These are phyloP conservation scores for Paraescarpia echinospica DNA, from an alignment of 1,140 invertebrate genomes.

Conservation along the genomic window DNA sequence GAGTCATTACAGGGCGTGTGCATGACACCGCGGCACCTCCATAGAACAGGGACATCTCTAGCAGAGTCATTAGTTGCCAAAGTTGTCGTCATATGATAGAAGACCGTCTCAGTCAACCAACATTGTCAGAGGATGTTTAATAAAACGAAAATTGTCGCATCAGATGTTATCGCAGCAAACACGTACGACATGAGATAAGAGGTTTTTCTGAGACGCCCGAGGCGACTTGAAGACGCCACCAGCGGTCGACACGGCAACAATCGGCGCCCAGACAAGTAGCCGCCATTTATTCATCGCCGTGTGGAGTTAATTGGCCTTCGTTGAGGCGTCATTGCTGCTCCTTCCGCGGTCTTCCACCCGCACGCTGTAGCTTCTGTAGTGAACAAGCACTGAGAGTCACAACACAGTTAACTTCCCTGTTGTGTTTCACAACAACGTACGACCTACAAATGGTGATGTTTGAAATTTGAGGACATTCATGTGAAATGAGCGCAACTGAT, in stretches of 20 bases:
- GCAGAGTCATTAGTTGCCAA: not conserved
- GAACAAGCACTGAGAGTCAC: no score
- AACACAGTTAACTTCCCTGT: no score
- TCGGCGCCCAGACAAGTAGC: not conserved
- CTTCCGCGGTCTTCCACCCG: not conserved
- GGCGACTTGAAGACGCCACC: not conserved
- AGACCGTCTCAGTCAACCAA: not conserved
- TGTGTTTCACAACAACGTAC: no score
- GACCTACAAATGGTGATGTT: no score
- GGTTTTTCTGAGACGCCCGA: not conserved
- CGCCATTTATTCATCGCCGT: not conserved
- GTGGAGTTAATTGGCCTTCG: not conserved
- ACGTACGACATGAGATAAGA: not conserved
- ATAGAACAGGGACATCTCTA: not conserved
- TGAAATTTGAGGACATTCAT: no score
- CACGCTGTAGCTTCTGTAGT: no score
- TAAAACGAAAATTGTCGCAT: not conserved
- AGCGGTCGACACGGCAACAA: not conserved
- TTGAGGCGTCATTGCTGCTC: not conserved
- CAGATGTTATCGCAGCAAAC: not conserved
- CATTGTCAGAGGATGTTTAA: slow-evolving; percentile 1
- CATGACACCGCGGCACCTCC: not conserved
- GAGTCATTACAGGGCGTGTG: not conserved
- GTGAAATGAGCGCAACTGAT: no score
- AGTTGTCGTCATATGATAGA: not conserved